Evolutionary conservation across 2,888 invertebrate species (phyloP).

Genomic region (Aspidiotus destructor): DNA sequence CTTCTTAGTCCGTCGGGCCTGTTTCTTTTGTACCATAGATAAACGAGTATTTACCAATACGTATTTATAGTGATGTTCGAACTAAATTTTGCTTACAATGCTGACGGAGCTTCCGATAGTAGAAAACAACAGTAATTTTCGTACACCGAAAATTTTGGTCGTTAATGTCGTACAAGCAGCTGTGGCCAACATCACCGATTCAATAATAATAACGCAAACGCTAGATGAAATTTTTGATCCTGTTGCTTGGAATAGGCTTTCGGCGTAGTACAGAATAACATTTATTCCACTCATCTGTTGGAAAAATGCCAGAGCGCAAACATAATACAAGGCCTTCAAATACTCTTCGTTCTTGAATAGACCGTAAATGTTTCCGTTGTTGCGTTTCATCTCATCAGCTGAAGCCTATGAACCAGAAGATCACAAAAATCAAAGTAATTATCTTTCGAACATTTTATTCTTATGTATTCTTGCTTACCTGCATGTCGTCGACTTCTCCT

Average conservation of each 20-base stretch:
- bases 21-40: not conserved
- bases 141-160: conserved; percentile 34
- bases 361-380: conserved; percentile 18
- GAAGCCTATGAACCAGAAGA: conserved; percentile 14
- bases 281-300: conserved; percentile 79
- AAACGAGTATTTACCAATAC: not conserved
- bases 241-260: conserved; percentile 59
- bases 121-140: conserved; percentile 31
- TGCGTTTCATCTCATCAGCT: conserved; percentile 21
- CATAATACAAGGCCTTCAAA: conserved; percentile 31
- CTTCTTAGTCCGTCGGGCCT: too few relatives aligned
- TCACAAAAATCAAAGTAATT: not conserved
- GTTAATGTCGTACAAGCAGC: conserved; percentile 35
- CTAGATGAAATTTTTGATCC: conserved; percentile 53
- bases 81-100: conserved; percentile 17
- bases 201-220: conserved; percentile 63
- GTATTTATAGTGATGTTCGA: not conserved
- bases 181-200: conserved; percentile 62
- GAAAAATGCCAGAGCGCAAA: conserved; percentile 53
- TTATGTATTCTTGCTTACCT: conserved; percentile 28
- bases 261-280: conserved; percentile 64
- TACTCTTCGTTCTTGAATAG: conserved; percentile 18
- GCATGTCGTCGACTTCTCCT: conserved; percentile 35
- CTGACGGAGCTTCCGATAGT: conserved; percentile 31
- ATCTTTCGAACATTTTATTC: not conserved